Base-by-base conservation (phyloP, 92 coral and sea anemone genomes). In the Pocillopora meandrina region DNA sequence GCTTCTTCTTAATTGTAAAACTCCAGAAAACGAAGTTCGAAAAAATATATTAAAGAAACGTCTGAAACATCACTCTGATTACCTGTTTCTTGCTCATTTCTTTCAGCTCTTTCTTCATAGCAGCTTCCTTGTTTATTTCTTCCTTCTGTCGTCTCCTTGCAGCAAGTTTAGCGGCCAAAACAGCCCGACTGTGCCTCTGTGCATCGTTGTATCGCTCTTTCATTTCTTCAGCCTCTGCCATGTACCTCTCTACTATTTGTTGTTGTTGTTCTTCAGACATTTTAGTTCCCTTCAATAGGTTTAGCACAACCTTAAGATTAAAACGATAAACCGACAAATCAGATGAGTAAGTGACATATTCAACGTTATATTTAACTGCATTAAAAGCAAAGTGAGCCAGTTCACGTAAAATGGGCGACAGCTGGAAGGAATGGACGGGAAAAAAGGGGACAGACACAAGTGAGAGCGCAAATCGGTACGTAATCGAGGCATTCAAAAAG, bases 21-120 rank as follows among this genome's bases (percentile, higher is more conserved):
- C 18, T 66, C 21, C 13, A 2, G 31, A 73, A 10, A 1, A 12
- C 1, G 3, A 2, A 19, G 33, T 56, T 19, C n/a, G 19, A 16
- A 56, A 17, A 20, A 49, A 21, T 2, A 2, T 52, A 26, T 26
- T 26, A 26, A 26, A 26, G 31, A 26, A 42, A 42, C 8, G 52
- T 42, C 52, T 3, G 52, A 42, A 3, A 3, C 8, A 3, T 42
- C 52, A 42, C 8, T 42, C 52, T 62, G 18, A 77, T 49, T 33
- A 94, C 99, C 99, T 96, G 99, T 87, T 87, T 96, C 61, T 87
- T 94, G 67, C 95, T 76, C 80, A 96, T 89, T 21, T 88, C 99
- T 74, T 93, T 88, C 65, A 94, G 91, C 65, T 96, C 92, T 62
- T 92, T 90, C 84, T 94, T 94, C 93, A 96, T 92, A 31, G 96